Percentiles rank a stretch among this genome's conserved stretches.
These are phyloP conservation scores for Python bivittatus DNA, from an alignment of 2,113 vertebrate genomes.

Conservation along the genomic window DNA sequence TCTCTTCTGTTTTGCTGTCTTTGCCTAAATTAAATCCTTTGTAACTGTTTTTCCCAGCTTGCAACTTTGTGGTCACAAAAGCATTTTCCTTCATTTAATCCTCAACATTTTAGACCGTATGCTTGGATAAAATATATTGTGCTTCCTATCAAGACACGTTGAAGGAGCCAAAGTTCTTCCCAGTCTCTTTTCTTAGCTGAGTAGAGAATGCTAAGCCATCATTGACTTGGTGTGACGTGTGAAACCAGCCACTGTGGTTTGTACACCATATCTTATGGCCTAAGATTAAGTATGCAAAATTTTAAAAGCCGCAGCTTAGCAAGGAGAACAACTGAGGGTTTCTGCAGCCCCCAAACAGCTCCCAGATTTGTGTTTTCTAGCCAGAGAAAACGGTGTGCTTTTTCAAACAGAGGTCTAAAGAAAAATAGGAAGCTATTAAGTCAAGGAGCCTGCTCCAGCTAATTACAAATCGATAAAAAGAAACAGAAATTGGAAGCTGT, in stretches of 20 bases:
- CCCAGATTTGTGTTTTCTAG: background rate
- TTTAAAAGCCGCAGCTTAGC: background rate
- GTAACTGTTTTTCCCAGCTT: background rate
- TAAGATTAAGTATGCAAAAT: background rate
- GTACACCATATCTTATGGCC: rapidly evolving
- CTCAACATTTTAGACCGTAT: background rate
- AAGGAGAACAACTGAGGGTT: background rate
- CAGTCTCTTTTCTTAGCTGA: background rate
- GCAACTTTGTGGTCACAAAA: background rate
- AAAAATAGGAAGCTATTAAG: no score
- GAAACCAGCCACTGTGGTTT: background rate
- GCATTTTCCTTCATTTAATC: background rate
- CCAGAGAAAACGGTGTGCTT: background rate
- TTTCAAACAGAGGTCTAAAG: no score
- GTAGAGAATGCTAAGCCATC: background rate
- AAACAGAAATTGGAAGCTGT: slow-evolving; percentile 42
- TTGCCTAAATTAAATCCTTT: background rate
- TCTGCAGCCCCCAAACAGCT: background rate
- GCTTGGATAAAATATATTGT: background rate
- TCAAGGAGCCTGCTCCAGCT: slow-evolving; percentile 23
- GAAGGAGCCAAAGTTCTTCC: background rate
- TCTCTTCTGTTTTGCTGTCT: background rate
- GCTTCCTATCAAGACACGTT: background rate
- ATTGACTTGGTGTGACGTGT: background rate
- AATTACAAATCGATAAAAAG: slow-evolving; percentile 46